A percentile compares a stretch with the other conserved stretches of the same genome.
phyloP scores from a whole-genome alignment of 2,888 invertebrate species.

The Lysandra bellargus region DNA sequence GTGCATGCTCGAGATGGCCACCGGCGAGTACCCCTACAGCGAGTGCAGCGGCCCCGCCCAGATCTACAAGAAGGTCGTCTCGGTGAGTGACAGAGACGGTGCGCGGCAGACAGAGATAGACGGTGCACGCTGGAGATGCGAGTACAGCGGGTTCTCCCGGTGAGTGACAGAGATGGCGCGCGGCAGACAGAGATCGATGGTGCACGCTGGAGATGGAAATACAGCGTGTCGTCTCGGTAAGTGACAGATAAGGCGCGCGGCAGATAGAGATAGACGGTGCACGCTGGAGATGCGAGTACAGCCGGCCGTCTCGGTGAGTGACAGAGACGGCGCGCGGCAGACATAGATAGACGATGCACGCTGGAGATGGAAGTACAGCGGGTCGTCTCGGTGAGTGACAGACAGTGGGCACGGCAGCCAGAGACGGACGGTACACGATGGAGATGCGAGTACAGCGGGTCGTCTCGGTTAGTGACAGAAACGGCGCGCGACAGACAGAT shows the following conservation, averaged over 20 bases:
- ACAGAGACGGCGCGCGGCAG: not conserved
- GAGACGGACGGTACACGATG: not conserved
- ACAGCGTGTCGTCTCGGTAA: slow-evolving; percentile 94
- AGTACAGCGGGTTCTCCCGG: slow-evolving; percentile 62
- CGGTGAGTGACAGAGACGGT: slow-evolving; percentile 80
- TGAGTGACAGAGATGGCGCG: slow-evolving; percentile 55
- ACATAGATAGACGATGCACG: not conserved
- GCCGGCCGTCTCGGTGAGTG: slow-evolving; percentile 94
- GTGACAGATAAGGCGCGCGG: too few relatives aligned
- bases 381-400: slow-evolving; percentile 92
- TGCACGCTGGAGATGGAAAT: slow-evolving; percentile 79
- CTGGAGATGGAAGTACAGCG: slow-evolving; percentile 86
- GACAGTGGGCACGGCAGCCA: not conserved
- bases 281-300: slow-evolving; percentile 86
- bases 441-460: slow-evolving; percentile 88
- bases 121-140: not conserved
- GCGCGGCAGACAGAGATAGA: not conserved
- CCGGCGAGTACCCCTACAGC: slow-evolving; percentile 99
- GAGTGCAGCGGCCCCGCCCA: slow-evolving; percentile 99
- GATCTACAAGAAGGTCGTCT: slow-evolving; percentile 99
- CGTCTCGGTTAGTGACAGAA: too few relatives aligned
- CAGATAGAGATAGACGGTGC: too few relatives aligned
- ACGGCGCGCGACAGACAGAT: not conserved
- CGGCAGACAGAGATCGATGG: not conserved
- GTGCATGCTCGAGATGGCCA: slow-evolving; percentile 99